phyloP scores from a whole-genome alignment of 2,797 vertebrate species.

The Sandelia bainsii region DNA sequence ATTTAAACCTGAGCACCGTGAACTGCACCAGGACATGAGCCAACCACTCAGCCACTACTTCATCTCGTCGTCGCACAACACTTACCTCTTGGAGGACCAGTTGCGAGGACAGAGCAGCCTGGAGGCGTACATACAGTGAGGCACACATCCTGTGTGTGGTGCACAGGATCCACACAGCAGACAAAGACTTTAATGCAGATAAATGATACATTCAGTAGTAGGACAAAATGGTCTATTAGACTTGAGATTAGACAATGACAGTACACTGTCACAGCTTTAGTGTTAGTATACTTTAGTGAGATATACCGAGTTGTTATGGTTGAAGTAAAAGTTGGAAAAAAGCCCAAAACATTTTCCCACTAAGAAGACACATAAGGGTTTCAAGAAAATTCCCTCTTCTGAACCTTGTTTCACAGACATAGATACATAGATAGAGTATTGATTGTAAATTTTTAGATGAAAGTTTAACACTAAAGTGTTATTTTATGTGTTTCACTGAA shows the following conservation, averaged over 20 bases:
- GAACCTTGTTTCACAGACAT: not conserved
- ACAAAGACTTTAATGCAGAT: not conserved
- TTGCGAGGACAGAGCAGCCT: conserved; percentile 94
- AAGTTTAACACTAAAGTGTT: not conserved
- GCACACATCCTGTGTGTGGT: not conserved
- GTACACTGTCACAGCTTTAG: too few species aligned
- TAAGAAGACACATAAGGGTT: not conserved
- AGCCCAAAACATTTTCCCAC: not conserved
- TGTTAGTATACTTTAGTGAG: not conserved
- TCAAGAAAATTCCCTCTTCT: not conserved
- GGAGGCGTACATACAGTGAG: conserved; percentile 95
- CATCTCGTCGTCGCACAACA: conserved; percentile 98
- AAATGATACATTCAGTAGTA: not conserved
- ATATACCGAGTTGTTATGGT: not conserved
- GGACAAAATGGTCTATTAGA: not conserved
- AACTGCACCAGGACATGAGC: conserved; percentile 92
- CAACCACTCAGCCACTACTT: conserved; percentile 94
- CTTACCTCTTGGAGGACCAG: conserved; percentile 96
- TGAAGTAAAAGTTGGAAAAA: not conserved
- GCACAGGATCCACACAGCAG: not conserved
- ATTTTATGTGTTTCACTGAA: not conserved
- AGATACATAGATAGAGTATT: not conserved
- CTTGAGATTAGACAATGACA: not conserved
- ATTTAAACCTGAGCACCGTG: conserved; percentile 84
- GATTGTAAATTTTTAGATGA: not conserved